Conservation (phyloP, 2,113 vertebrate genomes). For the Puntigrus tetrazona region DNA sequence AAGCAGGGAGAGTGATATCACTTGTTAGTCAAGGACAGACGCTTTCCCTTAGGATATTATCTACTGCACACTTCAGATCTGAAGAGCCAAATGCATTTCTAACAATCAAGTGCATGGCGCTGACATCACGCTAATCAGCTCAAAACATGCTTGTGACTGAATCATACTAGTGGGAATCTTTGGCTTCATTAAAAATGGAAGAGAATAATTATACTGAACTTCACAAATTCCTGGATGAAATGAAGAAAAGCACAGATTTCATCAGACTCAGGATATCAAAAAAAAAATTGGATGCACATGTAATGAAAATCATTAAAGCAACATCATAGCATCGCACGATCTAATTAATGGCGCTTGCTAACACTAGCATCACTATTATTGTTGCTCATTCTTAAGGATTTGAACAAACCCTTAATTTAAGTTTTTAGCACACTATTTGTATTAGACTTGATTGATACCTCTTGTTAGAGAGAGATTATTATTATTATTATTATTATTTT, state of each 20-base stretch:
- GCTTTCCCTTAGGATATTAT: slow-evolving; percentile 35
- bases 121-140: not conserved
- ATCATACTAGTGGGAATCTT: not conserved
- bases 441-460: not conserved
- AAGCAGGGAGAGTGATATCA: slow-evolving; percentile 11
- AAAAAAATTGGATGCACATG: not conserved
- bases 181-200: not conserved
- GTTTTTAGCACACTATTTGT: not conserved
- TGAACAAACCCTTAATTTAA: not conserved
- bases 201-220: not conserved
- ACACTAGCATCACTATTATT: not conserved
- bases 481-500: no score
- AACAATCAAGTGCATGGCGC: not conserved
- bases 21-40: slow-evolving; percentile 43
- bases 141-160: not conserved
- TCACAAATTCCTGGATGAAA: not conserved
- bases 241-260: not conserved
- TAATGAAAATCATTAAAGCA: not conserved
- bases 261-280: slow-evolving; percentile 7
- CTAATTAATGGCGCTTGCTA: not conserved
- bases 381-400: not conserved
- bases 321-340: not conserved
- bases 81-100: slow-evolving; percentile 20
- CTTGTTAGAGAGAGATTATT: not conserved
- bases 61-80: slow-evolving; percentile 27